Conservation (phyloP, 2,113 vertebrate genomes). For the Azemiops feae region DNA sequence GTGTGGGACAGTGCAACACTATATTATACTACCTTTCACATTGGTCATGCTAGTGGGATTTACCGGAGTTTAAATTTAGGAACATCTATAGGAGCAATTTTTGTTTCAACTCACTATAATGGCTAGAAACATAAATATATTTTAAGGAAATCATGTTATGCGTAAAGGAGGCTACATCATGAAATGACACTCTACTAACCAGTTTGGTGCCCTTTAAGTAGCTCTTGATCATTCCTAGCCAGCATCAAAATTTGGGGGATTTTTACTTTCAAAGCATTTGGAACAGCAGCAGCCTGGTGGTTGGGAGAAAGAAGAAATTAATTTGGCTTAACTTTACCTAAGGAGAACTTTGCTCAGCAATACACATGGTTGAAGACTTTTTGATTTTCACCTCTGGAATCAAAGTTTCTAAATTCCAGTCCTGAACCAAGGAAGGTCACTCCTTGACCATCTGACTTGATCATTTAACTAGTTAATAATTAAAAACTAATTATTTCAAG, state of each 20-base stretch:
- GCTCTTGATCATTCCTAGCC: background rate
- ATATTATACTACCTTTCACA: background rate
- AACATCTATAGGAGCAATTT: background rate
- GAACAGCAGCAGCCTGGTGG: background rate
- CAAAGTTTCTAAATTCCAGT: too few relatives aligned
- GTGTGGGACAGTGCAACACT: background rate
- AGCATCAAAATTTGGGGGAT: background rate
- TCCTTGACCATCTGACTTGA: too few relatives aligned
- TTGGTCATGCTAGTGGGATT: background rate
- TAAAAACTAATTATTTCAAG: background rate
- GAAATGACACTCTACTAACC: background rate
- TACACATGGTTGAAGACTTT: too few relatives aligned
- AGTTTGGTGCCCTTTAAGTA: background rate
- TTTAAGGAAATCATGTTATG: background rate
- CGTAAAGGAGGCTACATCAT: background rate
- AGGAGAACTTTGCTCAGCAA: too few relatives aligned
- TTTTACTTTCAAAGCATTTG: background rate
- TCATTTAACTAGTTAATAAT: too few relatives aligned
- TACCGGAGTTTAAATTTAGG: too few relatives aligned
- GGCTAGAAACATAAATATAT: background rate
- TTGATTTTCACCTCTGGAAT: too few relatives aligned
- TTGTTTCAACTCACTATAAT: background rate
- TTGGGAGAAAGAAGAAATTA: too few relatives aligned
- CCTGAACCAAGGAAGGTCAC: too few relatives aligned
- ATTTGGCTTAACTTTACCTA: too few relatives aligned